phyloP scores from a whole-genome alignment of 1,140 invertebrate genomes.

The Charaxes varanes region DNA sequence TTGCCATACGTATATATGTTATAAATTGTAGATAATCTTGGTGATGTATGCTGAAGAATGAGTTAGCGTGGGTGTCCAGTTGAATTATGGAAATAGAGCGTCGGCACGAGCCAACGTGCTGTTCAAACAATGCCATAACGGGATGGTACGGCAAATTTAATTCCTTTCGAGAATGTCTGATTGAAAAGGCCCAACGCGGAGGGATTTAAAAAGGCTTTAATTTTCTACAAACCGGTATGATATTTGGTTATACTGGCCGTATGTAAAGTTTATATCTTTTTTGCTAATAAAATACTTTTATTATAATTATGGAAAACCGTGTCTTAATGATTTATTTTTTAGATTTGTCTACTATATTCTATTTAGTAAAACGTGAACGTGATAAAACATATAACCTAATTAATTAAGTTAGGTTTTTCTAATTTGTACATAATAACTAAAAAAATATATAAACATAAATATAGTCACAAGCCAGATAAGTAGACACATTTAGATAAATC shows the following conservation, averaged over 20 bases:
- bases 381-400: too few species aligned
- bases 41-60: conserved; percentile 48
- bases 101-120: conserved; percentile 40
- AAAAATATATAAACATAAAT: neutral
- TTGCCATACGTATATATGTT: conserved; percentile 27
- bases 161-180: conserved; percentile 28
- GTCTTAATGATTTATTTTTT: too few species aligned
- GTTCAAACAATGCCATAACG: conserved; percentile 65
- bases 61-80: conserved; percentile 49
- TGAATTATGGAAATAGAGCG: conserved; percentile 68
- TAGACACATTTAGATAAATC: conserved; percentile 11
- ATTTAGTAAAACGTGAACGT: too few species aligned
- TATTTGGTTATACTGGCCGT: too few species aligned
- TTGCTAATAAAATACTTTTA: too few species aligned
- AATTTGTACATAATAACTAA: neutral
- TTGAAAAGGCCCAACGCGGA: conserved; percentile 10
- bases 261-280: too few species aligned
- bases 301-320: too few species aligned
- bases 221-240: too few species aligned
- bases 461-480: conserved; percentile 13
- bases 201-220: neutral
- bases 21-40: conserved; percentile 25
- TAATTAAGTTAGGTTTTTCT: neutral
- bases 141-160: conserved; percentile 45
- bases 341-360: too few species aligned